phyloP scores from a whole-genome alignment of 1,140 invertebrate species.

The Drosophila sechellia region DNA sequence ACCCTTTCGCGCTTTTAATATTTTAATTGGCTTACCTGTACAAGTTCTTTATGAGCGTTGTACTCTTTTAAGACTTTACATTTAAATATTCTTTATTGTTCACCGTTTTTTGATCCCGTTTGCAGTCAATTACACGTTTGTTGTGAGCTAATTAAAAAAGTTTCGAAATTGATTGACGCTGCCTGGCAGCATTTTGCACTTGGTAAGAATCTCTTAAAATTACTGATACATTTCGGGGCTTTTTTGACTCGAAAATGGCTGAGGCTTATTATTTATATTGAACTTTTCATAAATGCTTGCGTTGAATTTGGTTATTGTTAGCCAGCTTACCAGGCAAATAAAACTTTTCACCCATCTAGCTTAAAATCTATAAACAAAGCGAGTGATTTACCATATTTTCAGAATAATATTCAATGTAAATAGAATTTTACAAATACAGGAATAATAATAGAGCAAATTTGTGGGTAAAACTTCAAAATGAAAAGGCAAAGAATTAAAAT shows the following conservation, averaged over 20 bases:
- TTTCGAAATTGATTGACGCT: slow-evolving; percentile 5
- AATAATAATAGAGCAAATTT: slow-evolving; percentile 1
- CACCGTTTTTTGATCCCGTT: not conserved
- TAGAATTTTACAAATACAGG: not conserved
- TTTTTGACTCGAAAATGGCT: slow-evolving; percentile 17
- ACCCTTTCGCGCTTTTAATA: not conserved
- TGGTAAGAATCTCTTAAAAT: slow-evolving; percentile 1
- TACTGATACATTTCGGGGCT: not conserved
- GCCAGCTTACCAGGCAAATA: not conserved
- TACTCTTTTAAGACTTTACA: too few relatives aligned
- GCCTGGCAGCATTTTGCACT: not conserved
- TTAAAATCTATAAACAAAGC: slow-evolving; percentile 61
- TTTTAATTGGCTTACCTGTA: not conserved
- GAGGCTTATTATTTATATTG: slow-evolving; percentile 10
- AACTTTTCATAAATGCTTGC: slow-evolving; percentile 4
- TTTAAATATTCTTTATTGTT: too few relatives aligned
- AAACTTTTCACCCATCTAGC: slow-evolving; percentile 39
- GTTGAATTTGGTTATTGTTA: slow-evolving; percentile 10
- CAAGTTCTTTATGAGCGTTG: not conserved
- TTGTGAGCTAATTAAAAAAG: slow-evolving; percentile 57
- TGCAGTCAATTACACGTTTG: slow-evolving; percentile 33
- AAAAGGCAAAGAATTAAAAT: slow-evolving; percentile 42
- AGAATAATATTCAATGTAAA: slow-evolving; percentile 43
- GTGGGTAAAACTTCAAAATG: slow-evolving; percentile 13
- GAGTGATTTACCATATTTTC: slow-evolving; percentile 53